Conservation (phyloP, 2,113 vertebrate species). For the Phycodurus eques region DNA sequence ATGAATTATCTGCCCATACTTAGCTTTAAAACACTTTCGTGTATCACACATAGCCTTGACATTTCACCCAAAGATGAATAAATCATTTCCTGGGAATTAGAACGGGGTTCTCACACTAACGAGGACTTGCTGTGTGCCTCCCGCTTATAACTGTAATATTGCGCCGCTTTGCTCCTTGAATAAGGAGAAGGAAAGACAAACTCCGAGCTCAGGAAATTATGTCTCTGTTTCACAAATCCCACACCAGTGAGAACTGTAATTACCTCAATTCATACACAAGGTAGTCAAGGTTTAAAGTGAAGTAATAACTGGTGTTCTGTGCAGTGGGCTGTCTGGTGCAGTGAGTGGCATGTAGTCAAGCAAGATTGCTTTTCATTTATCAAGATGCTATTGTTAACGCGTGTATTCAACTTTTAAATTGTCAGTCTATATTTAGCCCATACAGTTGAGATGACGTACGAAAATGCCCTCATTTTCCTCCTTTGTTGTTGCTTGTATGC, state of each 20-base stretch:
- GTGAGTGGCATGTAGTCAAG: neutral
- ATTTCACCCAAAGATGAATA: neutral
- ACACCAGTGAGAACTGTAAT: neutral
- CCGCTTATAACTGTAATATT: neutral
- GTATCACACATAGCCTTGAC: too few relatives aligned
- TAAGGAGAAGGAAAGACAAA: neutral
- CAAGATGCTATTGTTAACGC: neutral
- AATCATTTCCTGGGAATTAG: neutral
- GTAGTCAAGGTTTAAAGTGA: neutral
- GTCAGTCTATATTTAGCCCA: neutral
- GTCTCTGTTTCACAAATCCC: neutral
- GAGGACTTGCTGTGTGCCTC: neutral
- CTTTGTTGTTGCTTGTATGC: neutral
- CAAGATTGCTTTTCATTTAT: neutral
- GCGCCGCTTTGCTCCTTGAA: neutral
- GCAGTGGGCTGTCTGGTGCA: neutral
- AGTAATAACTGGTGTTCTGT: neutral
- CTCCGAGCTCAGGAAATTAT: neutral
- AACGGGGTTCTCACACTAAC: neutral
- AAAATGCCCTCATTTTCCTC: neutral
- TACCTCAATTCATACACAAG: neutral
- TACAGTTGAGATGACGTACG: neutral
- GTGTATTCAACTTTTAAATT: conserved; percentile 1
- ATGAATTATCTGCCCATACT: too few relatives aligned
- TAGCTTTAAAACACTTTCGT: too few relatives aligned